phyloP scores from a whole-genome alignment of 2,888 invertebrate species.

The Polymixis flavicincta region DNA sequence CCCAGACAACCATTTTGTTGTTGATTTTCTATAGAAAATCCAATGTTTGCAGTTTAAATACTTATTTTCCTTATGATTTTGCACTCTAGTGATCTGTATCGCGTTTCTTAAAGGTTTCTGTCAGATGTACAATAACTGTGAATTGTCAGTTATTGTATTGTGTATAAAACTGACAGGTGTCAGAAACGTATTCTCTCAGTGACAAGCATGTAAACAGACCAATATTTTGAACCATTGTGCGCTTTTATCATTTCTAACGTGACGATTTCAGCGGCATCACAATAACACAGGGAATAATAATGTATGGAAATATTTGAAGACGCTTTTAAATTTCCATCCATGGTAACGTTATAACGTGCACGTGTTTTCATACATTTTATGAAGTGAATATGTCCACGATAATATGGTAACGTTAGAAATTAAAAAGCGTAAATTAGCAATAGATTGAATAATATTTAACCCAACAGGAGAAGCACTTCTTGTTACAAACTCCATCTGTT shows the following conservation, averaged over 20 bases:
- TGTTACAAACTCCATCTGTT: background rate
- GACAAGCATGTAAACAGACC: background rate
- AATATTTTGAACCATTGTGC: background rate
- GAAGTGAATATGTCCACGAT: background rate
- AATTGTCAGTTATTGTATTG: too few species aligned
- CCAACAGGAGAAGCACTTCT: background rate
- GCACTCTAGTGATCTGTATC: background rate
- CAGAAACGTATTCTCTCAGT: too few species aligned
- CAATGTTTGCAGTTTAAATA: background rate
- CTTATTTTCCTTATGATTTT: background rate
- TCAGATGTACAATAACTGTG: background rate
- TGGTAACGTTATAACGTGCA: background rate
- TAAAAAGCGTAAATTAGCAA: too few species aligned
- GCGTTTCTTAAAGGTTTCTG: background rate
- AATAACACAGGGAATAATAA: background rate
- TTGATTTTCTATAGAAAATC: too few species aligned
- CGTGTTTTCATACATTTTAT: background rate
- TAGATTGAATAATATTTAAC: background rate
- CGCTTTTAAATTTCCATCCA: too few species aligned
- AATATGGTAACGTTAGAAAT: too few species aligned
- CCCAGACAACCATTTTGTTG: too few species aligned
- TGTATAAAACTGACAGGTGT: too few species aligned
- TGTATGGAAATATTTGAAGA: background rate
- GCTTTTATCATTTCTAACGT: background rate
- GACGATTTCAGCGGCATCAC: background rate